Evolutionary conservation across 64 coral and sea anemone species (phyloP), one percentile per base, ranked within the genome.

Genomic region (Cladopsammia gracilis): DNA sequence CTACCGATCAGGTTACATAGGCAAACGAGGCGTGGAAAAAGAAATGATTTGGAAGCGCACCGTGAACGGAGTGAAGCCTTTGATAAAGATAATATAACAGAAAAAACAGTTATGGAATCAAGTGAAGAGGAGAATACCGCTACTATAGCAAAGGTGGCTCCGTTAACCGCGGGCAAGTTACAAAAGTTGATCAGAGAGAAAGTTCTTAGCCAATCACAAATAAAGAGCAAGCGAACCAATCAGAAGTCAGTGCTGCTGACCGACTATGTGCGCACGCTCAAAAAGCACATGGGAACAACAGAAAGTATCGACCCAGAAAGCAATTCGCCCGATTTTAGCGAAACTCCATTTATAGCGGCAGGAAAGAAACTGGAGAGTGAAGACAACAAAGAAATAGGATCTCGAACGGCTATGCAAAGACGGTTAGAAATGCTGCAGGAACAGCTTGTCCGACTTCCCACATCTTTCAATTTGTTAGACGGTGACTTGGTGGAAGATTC

Each of bases 311-410:
- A 42, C 11, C 67, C 69, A 42, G 79, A 91, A 53, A 72, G 77
- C 25, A 68, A 91, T 48, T 91, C 89, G 1, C 89, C 89, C 10
- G 89, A 91, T 62, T 91, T 84, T 43, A 85, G 79, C 44, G 70
- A 48, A 25, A 83, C 78, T 16, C 68, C 79, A 14, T 92, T 92
- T 47, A 85, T 92, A 79, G 52, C 54, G 4, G 13, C 52, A 60
- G 77, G 10, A 58, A 79, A 43, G 5, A 79, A 24, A 58, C 14
- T 43, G 7, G 54, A n/a, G 5, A 34, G 23, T 18, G 77, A 79
- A 43, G 77, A 79, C 54, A 1, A 60, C 2, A 9, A 60, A 15
- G 53, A 13, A 12, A 24, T 3, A 23, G 24, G 59, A 42, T 7
- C 54, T 59, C 52, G n/a, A 34, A 7, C 13, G 24, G 20, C 25